Evolutionary conservation across 1,140 invertebrate genomes (phyloP).

Genomic region (Temnothorax nylanderi): DNA sequence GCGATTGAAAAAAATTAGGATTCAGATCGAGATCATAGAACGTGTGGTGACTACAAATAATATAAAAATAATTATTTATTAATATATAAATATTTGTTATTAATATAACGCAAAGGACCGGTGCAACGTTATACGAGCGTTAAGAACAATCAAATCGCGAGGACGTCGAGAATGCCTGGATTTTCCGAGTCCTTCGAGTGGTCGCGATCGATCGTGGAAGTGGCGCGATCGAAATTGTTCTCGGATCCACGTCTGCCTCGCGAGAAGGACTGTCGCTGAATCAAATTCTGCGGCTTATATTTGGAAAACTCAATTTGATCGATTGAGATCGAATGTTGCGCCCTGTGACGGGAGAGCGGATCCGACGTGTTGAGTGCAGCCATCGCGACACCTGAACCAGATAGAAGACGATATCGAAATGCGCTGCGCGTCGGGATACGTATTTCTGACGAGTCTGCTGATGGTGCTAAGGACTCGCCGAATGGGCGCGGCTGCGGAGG

Average conservation of each 20-base stretch:
- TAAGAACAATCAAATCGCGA: background rate
- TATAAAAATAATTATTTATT: background rate
- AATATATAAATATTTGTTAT: constrained; percentile 7
- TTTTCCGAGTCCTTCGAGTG: background rate
- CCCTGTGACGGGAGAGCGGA: constrained; percentile 22
- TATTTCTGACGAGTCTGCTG: constrained; percentile 76
- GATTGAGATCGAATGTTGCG: constrained; percentile 63
- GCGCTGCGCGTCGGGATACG: constrained; percentile 70
- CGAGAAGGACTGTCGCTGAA: constrained; percentile 9
- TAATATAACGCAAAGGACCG: background rate
- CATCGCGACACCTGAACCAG: constrained; percentile 56
- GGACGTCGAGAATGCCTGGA: constrained; percentile 55
- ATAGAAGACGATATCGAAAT: constrained; percentile 68
- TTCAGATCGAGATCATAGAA: background rate
- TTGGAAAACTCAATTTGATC: background rate
- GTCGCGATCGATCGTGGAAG: constrained; percentile 38
- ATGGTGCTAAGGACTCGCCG: constrained; percentile 69
- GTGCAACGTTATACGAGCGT: background rate
- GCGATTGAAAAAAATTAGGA: background rate
- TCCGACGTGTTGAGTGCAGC: constrained; percentile 50
- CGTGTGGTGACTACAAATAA: background rate
- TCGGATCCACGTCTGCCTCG: background rate
- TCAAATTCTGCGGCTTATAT: background rate
- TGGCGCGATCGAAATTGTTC: constrained; percentile 8
- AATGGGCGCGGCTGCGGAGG: constrained; percentile 58